Evolutionary conservation across 2,888 invertebrate species (phyloP).

Genomic region (Microdon myrmicae): DNA sequence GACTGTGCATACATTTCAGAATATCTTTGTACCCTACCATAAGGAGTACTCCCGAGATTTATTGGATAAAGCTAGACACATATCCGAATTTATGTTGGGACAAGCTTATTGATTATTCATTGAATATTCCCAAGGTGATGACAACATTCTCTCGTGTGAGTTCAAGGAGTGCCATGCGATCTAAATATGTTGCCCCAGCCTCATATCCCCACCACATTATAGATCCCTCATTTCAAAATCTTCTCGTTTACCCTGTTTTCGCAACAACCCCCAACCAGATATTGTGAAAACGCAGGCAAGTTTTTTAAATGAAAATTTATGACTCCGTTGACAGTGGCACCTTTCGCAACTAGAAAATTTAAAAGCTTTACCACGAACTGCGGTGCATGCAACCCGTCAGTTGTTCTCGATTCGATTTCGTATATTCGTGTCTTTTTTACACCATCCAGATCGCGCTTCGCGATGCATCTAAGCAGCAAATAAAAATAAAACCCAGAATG

Average conservation of each 20-base stretch:
- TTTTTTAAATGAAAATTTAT: conserved; percentile 5
- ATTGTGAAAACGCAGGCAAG: not conserved
- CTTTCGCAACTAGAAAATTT: not conserved
- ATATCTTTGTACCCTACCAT: too few relatives aligned
- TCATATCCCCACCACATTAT: too few relatives aligned
- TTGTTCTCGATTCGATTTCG: too few relatives aligned
- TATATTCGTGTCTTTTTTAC: not conserved
- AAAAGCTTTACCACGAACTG: not conserved
- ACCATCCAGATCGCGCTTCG: not conserved
- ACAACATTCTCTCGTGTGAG: too few relatives aligned
- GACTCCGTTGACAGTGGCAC: conserved; percentile 3
- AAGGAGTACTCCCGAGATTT: too few relatives aligned
- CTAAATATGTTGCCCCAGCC: too few relatives aligned
- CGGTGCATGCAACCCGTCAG: too few relatives aligned
- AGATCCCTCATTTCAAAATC: conserved; percentile 4
- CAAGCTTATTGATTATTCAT: conserved; percentile 24
- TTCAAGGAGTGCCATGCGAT: too few relatives aligned
- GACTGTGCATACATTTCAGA: too few relatives aligned
- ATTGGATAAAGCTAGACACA: conserved; percentile 37
- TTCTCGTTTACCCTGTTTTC: conserved; percentile 14
- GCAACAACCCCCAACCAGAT: not conserved
- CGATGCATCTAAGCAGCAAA: not conserved
- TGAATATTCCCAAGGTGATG: conserved; percentile 10
- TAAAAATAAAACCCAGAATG: conserved; percentile 7
- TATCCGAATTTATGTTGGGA: conserved; percentile 5